Base-by-base conservation (phyloP, 2,113 vertebrate genomes). In the Anolis carolinensis region DNA sequence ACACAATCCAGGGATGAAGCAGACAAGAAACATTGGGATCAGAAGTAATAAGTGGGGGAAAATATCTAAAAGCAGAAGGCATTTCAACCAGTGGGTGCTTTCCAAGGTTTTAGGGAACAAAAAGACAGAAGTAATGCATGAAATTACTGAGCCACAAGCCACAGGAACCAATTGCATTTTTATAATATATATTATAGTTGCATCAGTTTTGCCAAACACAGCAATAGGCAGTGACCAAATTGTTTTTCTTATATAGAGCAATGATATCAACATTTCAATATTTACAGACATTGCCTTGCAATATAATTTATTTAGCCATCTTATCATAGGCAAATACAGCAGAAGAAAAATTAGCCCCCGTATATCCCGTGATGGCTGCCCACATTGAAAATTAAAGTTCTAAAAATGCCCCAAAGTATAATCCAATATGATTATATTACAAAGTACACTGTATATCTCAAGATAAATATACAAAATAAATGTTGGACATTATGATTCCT, bases 281-380 rank as follows among this genome's bases (percentile, higher is more conserved):
- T 80, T 93, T 88, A 92, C 50, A 32, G 87, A 92, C 68, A 77
- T 94, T 93, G 90, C 90, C 92, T 90, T 95, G 93, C 93, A 94
- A 93, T 95, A 89, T 92, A 78, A 95, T 96, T 96, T 97, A 96
- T 96, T 97, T 93, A 92, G 90, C 88, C 94, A 93, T 93, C 93
- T 93, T 86, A 84, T 94, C 90, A 91, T 95, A 93, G 82, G 95
- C 93, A 94, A 94, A 89, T 93, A 95, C 88, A 95, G 90, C 94
- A 95, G 93, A 94, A 92, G 18, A 59, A 59, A 59, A 59, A 92
- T 92, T 92, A 94, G 9, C 1, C 1, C 6, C n/a, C 44, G 52
- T 52, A 68, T 62, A 55, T 85, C 48, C 83, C 92, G 93, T 87
- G 92, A 85, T 88, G 92, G 71, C 91, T 86, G 52, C 18, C 73